Percentiles rank a stretch among this genome's conserved stretches.
These are phyloP conservation scores for Thunnus thynnus DNA, from an alignment of 2,113 vertebrate genomes.

Conservation along the genomic window DNA sequence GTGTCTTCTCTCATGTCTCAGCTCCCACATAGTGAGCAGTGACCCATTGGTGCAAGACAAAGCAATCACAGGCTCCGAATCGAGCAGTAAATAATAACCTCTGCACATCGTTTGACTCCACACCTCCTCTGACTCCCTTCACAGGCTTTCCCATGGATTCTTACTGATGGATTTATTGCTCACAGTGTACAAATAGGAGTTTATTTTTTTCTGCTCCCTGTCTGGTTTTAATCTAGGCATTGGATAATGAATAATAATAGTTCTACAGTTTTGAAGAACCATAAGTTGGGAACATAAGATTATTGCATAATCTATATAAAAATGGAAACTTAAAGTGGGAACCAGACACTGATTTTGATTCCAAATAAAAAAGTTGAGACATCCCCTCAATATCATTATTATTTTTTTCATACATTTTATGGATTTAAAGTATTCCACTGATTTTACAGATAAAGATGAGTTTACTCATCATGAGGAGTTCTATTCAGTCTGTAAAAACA, in stretches of 20 bases:
- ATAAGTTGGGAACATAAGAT: not conserved
- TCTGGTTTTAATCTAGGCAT: not conserved
- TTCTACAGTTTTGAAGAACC: not conserved
- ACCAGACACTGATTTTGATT: not conserved
- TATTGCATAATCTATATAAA: not conserved
- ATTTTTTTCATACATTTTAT: no score
- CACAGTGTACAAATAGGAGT: not conserved
- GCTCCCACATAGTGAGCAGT: slow-evolving; percentile 32
- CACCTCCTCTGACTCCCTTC: not conserved
- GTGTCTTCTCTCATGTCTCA: slow-evolving; percentile 16
- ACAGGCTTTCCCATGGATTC: not conserved
- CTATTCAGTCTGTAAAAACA: no score
- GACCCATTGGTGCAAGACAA: slow-evolving; percentile 41
- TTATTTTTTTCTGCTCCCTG: not conserved
- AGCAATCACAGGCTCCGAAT: slow-evolving; percentile 28
- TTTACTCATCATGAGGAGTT: no score
- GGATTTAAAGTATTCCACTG: no score
- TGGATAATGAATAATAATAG: not conserved
- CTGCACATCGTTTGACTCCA: slow-evolving; percentile 27
- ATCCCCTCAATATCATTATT: not conserved
- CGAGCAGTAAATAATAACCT: slow-evolving; percentile 30
- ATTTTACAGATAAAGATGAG: no score
- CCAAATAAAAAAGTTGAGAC: not conserved
- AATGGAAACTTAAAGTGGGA: not conserved
- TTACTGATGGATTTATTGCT: slow-evolving; percentile 5